These are phyloP conservation scores for Leuciscus idus DNA, from an alignment of 2,113 vertebrate species.

Conservation along the genomic window DNA sequence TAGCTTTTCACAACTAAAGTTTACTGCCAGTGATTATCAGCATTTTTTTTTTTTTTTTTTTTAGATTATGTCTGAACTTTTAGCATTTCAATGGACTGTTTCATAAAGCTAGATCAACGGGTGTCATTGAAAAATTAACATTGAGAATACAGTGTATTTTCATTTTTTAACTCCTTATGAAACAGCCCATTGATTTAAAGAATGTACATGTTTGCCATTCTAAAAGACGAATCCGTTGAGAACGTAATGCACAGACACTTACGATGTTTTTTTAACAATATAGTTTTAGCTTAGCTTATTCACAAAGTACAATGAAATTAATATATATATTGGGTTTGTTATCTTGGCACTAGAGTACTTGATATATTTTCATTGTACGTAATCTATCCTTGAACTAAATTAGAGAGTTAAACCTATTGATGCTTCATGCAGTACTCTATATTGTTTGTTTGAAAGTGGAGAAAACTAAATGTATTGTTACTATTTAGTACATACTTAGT, in stretches of 20 bases:
- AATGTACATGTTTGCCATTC: background rate
- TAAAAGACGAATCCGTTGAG: background rate
- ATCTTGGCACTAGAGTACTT: background rate
- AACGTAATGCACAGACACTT: background rate
- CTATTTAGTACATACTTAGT: background rate
- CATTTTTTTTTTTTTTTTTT: background rate
- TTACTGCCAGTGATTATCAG: constrained; percentile 37
- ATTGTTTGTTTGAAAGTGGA: background rate
- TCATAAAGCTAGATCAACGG: background rate
- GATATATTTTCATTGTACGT: background rate
- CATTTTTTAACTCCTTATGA: background rate
- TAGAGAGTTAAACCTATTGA: background rate
- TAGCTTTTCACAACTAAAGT: constrained; percentile 9
- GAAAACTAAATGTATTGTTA: background rate
- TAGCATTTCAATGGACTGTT: background rate
- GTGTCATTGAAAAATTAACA: background rate
- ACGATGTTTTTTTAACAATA: background rate
- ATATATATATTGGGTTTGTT: background rate
- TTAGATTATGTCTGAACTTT: background rate
- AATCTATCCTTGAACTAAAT: background rate
- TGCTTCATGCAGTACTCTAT: background rate
- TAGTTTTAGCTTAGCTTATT: background rate
- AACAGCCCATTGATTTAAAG: background rate
- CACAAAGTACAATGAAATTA: background rate
- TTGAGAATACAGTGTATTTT: background rate